Conservation (phyloP, 2,888 invertebrate genomes). For the Lepidochrysops patricia region DNA sequence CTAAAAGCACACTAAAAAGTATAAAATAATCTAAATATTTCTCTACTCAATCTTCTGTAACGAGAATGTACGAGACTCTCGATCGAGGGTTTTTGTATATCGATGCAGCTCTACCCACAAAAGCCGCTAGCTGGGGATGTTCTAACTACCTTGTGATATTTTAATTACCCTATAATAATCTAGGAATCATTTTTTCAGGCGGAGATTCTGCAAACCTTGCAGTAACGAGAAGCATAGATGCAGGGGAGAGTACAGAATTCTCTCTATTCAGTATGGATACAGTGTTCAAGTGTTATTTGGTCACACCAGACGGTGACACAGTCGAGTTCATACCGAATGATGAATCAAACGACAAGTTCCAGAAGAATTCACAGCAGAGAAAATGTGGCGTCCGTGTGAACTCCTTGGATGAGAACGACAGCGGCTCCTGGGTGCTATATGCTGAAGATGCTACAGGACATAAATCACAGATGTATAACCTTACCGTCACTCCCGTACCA, state of each 20-base stretch:
- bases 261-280: slow-evolving; percentile 19
- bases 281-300: slow-evolving; percentile 27
- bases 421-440: slow-evolving; percentile 30
- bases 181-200: slow-evolving; percentile 19
- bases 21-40: too few relatives aligned
- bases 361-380: slow-evolving; percentile 14
- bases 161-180: background rate
- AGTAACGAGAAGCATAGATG: slow-evolving; percentile 4
- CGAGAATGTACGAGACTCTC: too few relatives aligned
- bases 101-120: too few relatives aligned
- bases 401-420: slow-evolving; percentile 25
- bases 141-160: too few relatives aligned
- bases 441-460: slow-evolving; percentile 15
- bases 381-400: slow-evolving; percentile 26
- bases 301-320: slow-evolving; percentile 21
- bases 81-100: too few relatives aligned
- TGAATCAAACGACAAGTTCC: slow-evolving; percentile 25
- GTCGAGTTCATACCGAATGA: slow-evolving; percentile 29
- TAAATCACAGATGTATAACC: slow-evolving; percentile 19
- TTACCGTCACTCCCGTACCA: slow-evolving; percentile 22
- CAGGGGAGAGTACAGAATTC: slow-evolving; percentile 23
- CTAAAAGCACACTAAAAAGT: too few relatives aligned
- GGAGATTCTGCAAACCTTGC: slow-evolving; percentile 13
- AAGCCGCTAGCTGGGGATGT: too few relatives aligned
- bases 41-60: too few relatives aligned